Evolutionary conservation across 2,888 invertebrate genomes (phyloP).

Genomic region (Acrobasis consociella): DNA sequence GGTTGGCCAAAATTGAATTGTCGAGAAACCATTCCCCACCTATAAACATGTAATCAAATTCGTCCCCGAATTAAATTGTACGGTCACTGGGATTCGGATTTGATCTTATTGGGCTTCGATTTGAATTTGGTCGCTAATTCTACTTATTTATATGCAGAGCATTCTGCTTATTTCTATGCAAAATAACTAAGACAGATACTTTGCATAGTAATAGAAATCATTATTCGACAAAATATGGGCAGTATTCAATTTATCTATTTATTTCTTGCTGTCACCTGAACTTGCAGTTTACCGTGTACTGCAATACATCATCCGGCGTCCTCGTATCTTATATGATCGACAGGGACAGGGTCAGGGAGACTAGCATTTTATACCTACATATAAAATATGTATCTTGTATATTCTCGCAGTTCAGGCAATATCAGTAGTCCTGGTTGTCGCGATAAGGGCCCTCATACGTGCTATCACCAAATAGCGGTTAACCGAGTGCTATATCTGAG

Average conservation of each 20-base stretch:
- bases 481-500: too few species aligned
- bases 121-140: not conserved
- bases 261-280: not conserved
- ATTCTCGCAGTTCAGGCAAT: too few species aligned
- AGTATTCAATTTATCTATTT: too few species aligned
- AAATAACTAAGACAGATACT: not conserved
- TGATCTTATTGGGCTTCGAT: not conserved
- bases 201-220: too few species aligned
- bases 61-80: constrained; percentile 12
- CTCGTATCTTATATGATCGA: not conserved
- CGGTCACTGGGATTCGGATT: not conserved
- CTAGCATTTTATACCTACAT: not conserved
- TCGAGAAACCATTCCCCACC: not conserved
- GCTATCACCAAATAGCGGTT: too few species aligned
- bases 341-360: not conserved
- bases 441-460: too few species aligned
- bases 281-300: constrained; percentile 6
- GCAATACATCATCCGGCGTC: constrained; percentile 10
- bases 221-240: too few species aligned
- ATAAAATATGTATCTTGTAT: too few species aligned
- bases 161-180: not conserved
- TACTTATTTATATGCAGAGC: not conserved
- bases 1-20: constrained; percentile 14
- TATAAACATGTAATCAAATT: constrained; percentile 19
- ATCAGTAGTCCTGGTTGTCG: too few species aligned